These are phyloP conservation scores for Orchesellides sinensis DNA, from an alignment of 2,888 invertebrate species.

Conservation along the genomic window DNA sequence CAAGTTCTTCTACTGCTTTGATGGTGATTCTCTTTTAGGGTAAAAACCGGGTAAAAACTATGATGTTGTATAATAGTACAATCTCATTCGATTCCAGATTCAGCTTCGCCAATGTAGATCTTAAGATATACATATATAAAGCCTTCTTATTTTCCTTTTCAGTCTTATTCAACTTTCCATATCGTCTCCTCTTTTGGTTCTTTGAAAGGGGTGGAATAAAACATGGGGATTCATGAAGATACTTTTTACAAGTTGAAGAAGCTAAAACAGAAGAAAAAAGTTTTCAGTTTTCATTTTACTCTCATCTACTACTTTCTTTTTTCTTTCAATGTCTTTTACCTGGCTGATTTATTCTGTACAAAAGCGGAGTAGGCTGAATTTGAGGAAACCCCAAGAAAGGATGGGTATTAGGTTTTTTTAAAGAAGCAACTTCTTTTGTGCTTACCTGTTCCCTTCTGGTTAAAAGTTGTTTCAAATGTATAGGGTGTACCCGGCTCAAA, in stretches of 20 bases:
- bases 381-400: neutral
- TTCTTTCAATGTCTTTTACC: constrained; percentile 54
- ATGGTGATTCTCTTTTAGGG: neutral
- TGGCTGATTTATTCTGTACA: constrained; percentile 23
- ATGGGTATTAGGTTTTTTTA: constrained; percentile 16
- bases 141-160: neutral
- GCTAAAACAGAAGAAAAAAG: constrained; percentile 29
- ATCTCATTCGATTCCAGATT: constrained; percentile 14
- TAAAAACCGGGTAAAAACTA: constrained; percentile 4
- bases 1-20: neutral
- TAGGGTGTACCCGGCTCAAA: too few species aligned
- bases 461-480: too few species aligned
- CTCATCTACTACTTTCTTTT: constrained; percentile 39
- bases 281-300: constrained; percentile 51
- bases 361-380: neutral
- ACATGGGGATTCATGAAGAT: constrained; percentile 27
- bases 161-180: constrained; percentile 38
- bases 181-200: constrained; percentile 18
- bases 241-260: constrained; percentile 28
- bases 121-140: neutral
- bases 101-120: neutral
- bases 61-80: too few species aligned
- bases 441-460: too few species aligned
- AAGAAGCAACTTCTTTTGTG: constrained; percentile 4
- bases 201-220: constrained; percentile 14